These are phyloP conservation scores for Ophion ventricosus DNA, from an alignment of 2,888 invertebrate genomes.

Conservation along the genomic window DNA sequence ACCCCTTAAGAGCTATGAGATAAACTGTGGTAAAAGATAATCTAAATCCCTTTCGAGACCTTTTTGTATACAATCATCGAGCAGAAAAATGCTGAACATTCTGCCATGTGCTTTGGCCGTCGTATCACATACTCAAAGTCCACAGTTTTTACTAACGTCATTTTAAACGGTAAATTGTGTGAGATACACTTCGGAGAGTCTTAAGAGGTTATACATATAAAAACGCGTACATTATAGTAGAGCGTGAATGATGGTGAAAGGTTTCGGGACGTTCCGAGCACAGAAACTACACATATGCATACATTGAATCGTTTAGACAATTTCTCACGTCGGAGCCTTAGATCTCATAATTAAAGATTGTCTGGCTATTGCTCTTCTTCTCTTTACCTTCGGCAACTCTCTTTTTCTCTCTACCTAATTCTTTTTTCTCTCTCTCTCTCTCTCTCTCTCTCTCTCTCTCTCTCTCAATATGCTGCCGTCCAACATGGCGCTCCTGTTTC, in stretches of 20 bases:
- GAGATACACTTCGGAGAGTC: not conserved
- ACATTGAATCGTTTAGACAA: slow-evolving; percentile 72
- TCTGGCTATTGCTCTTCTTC: slow-evolving; percentile 1
- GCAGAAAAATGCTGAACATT: too few relatives aligned
- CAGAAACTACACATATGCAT: slow-evolving; percentile 39
- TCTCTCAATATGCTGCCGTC: slow-evolving; percentile 3
- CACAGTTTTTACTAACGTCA: not conserved
- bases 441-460: slow-evolving; percentile 5
- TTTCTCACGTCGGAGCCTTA: slow-evolving; percentile 50
- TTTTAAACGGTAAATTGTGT: not conserved
- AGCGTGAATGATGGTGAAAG: slow-evolving; percentile 24
- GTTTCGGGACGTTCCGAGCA: slow-evolving; percentile 10
- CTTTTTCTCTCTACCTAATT: not conserved
- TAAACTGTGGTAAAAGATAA: too few relatives aligned
- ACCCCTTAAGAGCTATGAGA: too few relatives aligned
- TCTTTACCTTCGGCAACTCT: not conserved
- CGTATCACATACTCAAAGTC: not conserved
- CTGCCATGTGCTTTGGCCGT: not conserved
- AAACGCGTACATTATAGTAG: not conserved
- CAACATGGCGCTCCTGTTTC: slow-evolving; percentile 39
- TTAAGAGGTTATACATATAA: not conserved
- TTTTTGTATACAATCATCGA: too few relatives aligned
- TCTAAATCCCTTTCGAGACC: too few relatives aligned
- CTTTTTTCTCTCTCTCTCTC: slow-evolving; percentile 1
- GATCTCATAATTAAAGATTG: slow-evolving; percentile 6